Evolutionary conservation across 2,113 vertebrate genomes (phyloP), one percentile per base, ranked within the genome.

Genomic region (Rhinopomastus cyanomelas): DNA sequence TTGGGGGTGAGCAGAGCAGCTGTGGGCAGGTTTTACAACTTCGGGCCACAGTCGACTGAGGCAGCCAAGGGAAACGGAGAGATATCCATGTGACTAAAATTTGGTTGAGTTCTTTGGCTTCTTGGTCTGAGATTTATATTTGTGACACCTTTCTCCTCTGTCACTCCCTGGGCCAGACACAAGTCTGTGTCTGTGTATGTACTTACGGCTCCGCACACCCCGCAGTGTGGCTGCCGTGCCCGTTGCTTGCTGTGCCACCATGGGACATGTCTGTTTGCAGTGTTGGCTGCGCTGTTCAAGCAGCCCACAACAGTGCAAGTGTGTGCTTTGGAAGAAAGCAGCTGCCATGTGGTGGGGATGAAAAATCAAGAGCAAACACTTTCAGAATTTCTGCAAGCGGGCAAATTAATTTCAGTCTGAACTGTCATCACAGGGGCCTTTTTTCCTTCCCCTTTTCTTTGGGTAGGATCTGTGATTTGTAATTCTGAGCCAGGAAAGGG

Each of bases 361-460:
- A 92, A 94, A 91, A 87, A 77, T 80, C 90, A 86, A 82, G 60
- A 92, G 88, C 88, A 95, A 95, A 95, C 81, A 92, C 86, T 92
- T 84, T 65, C 52, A 87, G 92, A 90, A 87, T 95, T 95, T 95
- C 88, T 85, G 74, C 93, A 95, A 96, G 92, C 92, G 90, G 88
- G 74, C 71, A 90, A 82, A 95, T 95, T 92, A 96, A 94, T 96
- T 94, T 95, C 81, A 82, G 6, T 94, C 90, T 76, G 55, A 94
- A 85, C 88, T 95, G 95, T 95, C 95, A 95, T 90, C 94, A 64
- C 86, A 39, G 57, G 71, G 60, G 29, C 37, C 66, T 93, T 95
- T 90, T 94, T 51, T 13, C 49, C 71, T 93, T 86, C 30, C 66
- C 55, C 48, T 87, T 94, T 92, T 55, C 71, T 94, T 93, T 88